These are phyloP conservation scores for Hydrocynus forskahlii DNA, from an alignment of 2,797 vertebrate species.

Conservation along the genomic window DNA sequence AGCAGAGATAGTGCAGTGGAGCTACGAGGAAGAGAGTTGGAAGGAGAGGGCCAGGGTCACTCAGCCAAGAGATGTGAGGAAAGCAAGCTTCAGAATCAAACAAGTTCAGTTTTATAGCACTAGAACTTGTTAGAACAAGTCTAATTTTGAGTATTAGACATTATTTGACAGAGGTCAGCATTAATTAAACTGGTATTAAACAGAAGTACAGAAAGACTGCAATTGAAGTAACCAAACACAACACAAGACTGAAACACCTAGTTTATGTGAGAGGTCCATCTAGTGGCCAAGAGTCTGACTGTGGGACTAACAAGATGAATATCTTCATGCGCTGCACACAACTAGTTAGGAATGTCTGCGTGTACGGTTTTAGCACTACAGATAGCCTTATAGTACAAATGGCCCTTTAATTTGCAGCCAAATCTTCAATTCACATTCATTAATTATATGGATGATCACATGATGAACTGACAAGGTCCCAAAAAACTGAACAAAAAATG, in stretches of 20 bases:
- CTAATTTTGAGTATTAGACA: neutral
- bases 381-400: neutral
- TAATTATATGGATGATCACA: neutral
- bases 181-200: conserved; percentile 29
- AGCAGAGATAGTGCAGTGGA: conserved; percentile 55
- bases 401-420: neutral
- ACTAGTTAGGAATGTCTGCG: neutral
- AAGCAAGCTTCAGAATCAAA: conserved; percentile 13
- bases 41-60: conserved; percentile 30
- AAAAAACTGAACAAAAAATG: no score
- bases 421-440: neutral
- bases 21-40: conserved; percentile 53
- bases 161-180: neutral
- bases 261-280: conserved; percentile 70
- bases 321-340: neutral
- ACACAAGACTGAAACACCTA: conserved; percentile 1
- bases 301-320: neutral
- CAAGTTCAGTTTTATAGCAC: conserved; percentile 4
- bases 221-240: conserved; percentile 4
- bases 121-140: neutral
- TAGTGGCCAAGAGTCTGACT: conserved; percentile 67
- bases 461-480: neutral
- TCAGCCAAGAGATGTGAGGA: conserved; percentile 8
- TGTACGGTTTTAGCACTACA: neutral
- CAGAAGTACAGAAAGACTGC: neutral